phyloP scores from a whole-genome alignment of 2,888 invertebrate species.

The Epinotia nisella region DNA sequence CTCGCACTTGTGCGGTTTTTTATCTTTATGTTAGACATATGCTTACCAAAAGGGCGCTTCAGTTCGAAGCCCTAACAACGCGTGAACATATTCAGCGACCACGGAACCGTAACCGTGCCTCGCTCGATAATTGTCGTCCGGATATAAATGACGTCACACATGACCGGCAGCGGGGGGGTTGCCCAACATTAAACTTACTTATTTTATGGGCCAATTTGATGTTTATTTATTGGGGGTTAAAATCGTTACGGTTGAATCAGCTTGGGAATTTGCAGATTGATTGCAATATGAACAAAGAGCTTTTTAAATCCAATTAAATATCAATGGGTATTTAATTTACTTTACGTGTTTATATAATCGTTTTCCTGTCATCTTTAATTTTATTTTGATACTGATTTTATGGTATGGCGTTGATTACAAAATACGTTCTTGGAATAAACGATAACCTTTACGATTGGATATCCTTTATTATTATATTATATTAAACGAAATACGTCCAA shows the following conservation, averaged over 20 bases:
- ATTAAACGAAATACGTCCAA: too few species aligned
- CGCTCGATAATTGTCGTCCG: conserved; percentile 41
- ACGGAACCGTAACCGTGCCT: background rate
- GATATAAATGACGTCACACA: conserved; percentile 42
- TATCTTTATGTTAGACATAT: too few species aligned
- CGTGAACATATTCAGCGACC: background rate
- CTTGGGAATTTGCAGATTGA: background rate
- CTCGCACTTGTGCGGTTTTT: too few species aligned
- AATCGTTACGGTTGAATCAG: conserved; percentile 7
- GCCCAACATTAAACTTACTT: conserved; percentile 31
- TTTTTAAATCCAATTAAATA: background rate
- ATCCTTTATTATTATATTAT: too few species aligned
- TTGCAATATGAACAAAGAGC: background rate
- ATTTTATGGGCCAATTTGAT: conserved; percentile 31
- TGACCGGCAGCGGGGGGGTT: conserved; percentile 12
- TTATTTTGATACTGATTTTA: too few species aligned
- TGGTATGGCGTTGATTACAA: too few species aligned
- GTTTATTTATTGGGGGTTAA: conserved; percentile 24
- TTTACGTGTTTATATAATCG: too few species aligned
- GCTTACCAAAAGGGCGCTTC: too few species aligned
- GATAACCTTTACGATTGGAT: too few species aligned
- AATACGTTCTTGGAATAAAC: too few species aligned
- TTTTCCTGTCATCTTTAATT: too few species aligned
- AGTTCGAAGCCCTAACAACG: background rate
- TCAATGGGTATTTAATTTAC: too few species aligned